Evolutionary conservation across 2,888 invertebrate species (phyloP), one percentile per base, ranked within the genome.

Genomic region (Sminthurides aquaticus): DNA sequence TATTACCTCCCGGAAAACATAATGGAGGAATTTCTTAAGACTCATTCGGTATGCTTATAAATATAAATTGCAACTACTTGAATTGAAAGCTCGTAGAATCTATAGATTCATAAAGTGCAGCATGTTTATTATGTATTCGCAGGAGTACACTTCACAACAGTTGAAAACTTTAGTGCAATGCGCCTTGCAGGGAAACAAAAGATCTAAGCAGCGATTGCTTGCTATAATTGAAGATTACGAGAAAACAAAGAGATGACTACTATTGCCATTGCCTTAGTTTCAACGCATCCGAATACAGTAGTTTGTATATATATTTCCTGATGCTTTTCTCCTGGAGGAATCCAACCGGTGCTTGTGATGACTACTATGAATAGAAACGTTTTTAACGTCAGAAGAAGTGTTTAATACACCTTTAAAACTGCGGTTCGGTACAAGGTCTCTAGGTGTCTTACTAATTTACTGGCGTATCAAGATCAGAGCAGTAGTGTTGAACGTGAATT

Each of bases 1-100:
- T 99, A 90, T 78, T 99, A 99, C 81, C 82, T 94, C 72, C 91
- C 95, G 0, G 88, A 95, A 75, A 85, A 85, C 67, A 88, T 87
- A 62, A 81, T 99, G 49, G 95, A 97, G 77, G 85, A 87, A 58
- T 99, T 97, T 87, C 85, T 98, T 5, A 84, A 85, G 71, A 88
- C 89, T 49, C 89, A 93, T 77, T 85, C 85, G 67, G 88, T 88
- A 78, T 76, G 75, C 74, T 34, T 54, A 62, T 20, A 54, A n/a
- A n/a, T n/a, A n/a, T n/a, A 27, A n/a, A 60, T 56, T 60, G 24
- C 60, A 22, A 24, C 26, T n/a, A 29, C 28, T n/a, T 26, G 3
- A 61, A 55, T 11, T 20, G 15, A 8, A 24, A n/a, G n/a, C n/a
- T n/a, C n/a, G n/a, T n/a, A n/a, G n/a, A n/a, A n/a, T n/a, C n/a